phyloP scores from a whole-genome alignment of 2,797 vertebrate genomes.

The Cephalopachus bancanus region DNA sequence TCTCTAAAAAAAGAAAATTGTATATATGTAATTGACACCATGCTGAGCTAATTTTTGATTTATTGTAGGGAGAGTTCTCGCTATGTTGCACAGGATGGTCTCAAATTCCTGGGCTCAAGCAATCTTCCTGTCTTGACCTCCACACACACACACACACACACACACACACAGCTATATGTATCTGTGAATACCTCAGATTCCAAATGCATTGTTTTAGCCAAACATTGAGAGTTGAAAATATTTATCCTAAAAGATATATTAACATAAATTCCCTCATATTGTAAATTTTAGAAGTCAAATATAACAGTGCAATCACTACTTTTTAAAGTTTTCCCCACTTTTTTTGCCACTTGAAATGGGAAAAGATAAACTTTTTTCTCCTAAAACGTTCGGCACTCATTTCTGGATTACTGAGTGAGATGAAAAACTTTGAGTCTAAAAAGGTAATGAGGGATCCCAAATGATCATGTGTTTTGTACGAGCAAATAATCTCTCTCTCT shows the following conservation, averaged over 20 bases:
- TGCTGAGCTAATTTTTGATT: no score
- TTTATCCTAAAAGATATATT: constrained; percentile 28
- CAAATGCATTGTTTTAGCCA: neutral
- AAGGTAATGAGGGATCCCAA: neutral
- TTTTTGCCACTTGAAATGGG: neutral
- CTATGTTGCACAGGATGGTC: no score
- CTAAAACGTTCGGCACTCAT: neutral
- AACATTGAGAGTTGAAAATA: neutral
- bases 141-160: no score
- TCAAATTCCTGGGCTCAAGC: no score
- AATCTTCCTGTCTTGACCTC: no score
- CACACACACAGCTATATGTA: no score
- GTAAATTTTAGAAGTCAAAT: constrained; percentile 7
- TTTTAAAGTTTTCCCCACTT: neutral
- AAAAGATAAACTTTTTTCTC: neutral
- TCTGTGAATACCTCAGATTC: neutral
- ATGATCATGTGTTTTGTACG: neutral
- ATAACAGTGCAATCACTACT: neutral
- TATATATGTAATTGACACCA: no score
- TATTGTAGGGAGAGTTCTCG: no score
- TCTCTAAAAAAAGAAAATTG: no score
- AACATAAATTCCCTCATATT: neutral
- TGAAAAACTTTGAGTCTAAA: constrained; percentile 1
- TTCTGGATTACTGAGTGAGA: constrained; percentile 38
- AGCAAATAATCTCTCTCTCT: neutral